Evolutionary conservation across 2,888 invertebrate genomes (phyloP).

Genomic region (Eupithecia vulgata): DNA sequence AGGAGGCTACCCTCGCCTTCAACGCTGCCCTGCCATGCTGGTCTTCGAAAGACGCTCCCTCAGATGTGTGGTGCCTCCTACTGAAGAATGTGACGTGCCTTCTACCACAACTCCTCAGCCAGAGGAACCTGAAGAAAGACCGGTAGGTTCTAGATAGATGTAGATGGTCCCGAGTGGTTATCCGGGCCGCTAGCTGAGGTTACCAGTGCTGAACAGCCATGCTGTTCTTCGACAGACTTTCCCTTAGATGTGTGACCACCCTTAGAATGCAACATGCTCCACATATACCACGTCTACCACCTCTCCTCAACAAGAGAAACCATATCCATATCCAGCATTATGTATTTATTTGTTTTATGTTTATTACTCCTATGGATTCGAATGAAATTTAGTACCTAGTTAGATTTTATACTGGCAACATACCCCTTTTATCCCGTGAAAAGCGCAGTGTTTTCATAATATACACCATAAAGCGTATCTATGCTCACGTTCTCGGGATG

Average conservation of each 20-base stretch:
- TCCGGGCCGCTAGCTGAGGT: not conserved
- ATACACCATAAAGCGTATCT: no score
- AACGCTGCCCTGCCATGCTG: constrained; percentile 95
- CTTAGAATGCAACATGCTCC: constrained; percentile 92
- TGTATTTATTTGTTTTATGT: no score
- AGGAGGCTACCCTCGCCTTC: constrained; percentile 95
- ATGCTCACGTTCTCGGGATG: no score
- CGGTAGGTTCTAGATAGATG: constrained; percentile 48
- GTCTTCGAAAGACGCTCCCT: constrained; percentile 93
- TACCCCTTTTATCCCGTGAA: no score
- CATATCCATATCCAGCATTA: no score
- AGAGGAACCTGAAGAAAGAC: constrained; percentile 76
- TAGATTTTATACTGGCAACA: no score
- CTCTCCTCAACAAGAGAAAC: constrained; percentile 84
- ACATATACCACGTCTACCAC: constrained; percentile 85
- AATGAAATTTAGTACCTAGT: no score
- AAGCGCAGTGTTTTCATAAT: no score
- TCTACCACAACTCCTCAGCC: constrained; percentile 88
- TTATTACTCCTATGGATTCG: no score
- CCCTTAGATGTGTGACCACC: constrained; percentile 94
- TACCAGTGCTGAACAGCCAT: not conserved
- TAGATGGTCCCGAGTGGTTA: not conserved
- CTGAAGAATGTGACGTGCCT: constrained; percentile 94
- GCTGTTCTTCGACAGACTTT: constrained; percentile 77
- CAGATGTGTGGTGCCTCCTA: constrained; percentile 94